Evolutionary conservation across 2,888 invertebrate species (phyloP).

Genomic region (Dromius quadrimaculatus): DNA sequence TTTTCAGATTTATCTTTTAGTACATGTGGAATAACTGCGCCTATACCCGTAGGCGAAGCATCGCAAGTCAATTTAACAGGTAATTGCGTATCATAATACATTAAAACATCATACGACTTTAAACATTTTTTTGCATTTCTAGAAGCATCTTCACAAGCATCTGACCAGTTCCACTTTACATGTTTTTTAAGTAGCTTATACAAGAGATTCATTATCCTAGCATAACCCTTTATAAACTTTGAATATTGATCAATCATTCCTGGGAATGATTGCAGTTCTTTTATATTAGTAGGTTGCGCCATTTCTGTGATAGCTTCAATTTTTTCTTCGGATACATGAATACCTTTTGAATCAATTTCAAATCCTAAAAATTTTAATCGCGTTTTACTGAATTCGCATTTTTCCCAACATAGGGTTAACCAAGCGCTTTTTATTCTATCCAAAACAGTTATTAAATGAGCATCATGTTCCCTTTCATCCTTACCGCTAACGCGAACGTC

Average conservation of each 20-base stretch:
- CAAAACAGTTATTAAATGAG: too few relatives aligned
- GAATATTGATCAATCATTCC: not conserved
- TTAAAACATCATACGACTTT: slow-evolving; percentile 1
- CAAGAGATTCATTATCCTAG: not conserved
- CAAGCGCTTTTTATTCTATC: too few relatives aligned
- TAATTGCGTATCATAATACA: not conserved
- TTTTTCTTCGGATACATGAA: not conserved
- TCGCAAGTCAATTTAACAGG: not conserved
- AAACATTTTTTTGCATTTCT: not conserved
- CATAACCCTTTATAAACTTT: not conserved
- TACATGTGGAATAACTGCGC: not conserved
- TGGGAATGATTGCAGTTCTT: not conserved
- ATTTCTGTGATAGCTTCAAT: not conserved
- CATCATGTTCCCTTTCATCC: not conserved
- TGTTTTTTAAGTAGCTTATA: not conserved
- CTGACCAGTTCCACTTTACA: not conserved
- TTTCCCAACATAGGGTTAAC: too few relatives aligned
- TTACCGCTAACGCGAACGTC: not conserved
- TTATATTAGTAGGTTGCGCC: not conserved
- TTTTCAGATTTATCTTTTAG: not conserved
- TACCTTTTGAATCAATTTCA: not conserved
- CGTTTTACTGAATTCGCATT: not conserved
- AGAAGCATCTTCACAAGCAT: too few relatives aligned
- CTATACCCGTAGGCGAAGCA: not conserved
- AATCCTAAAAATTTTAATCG: not conserved